phyloP scores from a whole-genome alignment of 1,140 invertebrate species.

The Copidosoma floridanum region DNA sequence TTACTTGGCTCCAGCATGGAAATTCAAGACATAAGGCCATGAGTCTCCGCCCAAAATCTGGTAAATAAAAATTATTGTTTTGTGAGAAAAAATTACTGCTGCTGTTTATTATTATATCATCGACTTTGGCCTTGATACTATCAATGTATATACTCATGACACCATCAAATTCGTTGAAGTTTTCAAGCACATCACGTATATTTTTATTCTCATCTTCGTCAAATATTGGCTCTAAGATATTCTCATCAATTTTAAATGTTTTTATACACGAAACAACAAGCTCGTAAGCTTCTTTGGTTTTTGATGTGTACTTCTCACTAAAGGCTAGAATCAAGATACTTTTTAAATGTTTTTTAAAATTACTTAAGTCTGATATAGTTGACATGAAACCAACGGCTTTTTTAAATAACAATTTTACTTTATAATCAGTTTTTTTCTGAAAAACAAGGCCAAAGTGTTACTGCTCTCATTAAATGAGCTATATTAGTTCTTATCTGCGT shows the following conservation, averaged over 20 bases:
- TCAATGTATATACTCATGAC: neutral
- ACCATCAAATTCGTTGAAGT: neutral
- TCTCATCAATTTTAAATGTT: neutral
- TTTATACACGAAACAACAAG: neutral
- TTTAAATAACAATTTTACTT: neutral
- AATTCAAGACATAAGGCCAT: neutral
- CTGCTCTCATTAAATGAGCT: neutral
- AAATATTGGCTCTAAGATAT: neutral
- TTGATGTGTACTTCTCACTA: neutral
- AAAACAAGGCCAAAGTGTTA: constrained; percentile 1
- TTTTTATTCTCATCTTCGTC: neutral
- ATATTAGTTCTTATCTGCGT: neutral
- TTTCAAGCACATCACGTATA: neutral
- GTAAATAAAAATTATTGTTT: neutral
- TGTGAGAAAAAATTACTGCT: neutral
- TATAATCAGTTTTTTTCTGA: neutral
- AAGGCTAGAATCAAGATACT: neutral
- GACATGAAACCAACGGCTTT: neutral
- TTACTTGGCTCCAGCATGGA: constrained; percentile 1
- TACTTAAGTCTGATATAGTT: neutral
- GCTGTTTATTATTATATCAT: neutral
- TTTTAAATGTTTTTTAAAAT: neutral
- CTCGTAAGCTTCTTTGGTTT: neutral
- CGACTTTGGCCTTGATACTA: neutral
- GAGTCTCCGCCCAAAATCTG: neutral